Evolutionary conservation across 2,797 vertebrate genomes (phyloP).

Genomic region (Parauchenoglanis ngamensis): DNA sequence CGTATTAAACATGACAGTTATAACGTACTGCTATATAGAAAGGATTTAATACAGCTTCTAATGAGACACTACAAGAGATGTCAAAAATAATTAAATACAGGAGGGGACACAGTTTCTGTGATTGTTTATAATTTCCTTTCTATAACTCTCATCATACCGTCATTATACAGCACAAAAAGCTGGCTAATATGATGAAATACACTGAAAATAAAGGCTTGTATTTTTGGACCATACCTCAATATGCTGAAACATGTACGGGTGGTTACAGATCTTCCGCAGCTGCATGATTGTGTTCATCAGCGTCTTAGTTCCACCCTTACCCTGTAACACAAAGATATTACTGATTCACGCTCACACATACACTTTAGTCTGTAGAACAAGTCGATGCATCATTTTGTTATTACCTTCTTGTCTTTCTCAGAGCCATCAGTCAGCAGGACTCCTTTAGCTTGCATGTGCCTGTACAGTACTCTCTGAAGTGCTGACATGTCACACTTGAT

Average conservation of each 20-base stretch:
- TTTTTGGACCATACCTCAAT: constrained; percentile 74
- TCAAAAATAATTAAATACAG: neutral
- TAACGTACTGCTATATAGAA: neutral
- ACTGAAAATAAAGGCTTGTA: neutral
- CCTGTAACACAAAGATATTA: constrained; percentile 69
- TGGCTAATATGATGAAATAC: neutral
- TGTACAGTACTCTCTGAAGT: constrained; percentile 82
- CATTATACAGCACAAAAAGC: neutral
- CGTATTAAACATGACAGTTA: neutral
- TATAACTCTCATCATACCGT: neutral
- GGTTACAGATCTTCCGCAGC: constrained; percentile 96
- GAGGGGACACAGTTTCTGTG: neutral
- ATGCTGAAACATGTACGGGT: constrained; percentile 98
- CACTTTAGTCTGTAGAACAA: neutral
- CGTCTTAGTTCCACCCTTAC: constrained; percentile 96
- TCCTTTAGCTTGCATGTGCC: constrained; percentile 89
- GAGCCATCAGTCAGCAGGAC: constrained; percentile 86
- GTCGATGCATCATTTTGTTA: neutral
- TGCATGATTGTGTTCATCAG: constrained; percentile 99
- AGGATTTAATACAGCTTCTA: neutral
- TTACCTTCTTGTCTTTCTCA: constrained; percentile 88
- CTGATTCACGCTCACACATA: neutral
- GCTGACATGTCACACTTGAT: constrained; percentile 90
- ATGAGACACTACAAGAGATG: neutral
- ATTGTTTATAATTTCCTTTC: neutral